Conservation (phyloP, 2,113 vertebrate species). For the zebrafish (Danio rerio) region DNA sequence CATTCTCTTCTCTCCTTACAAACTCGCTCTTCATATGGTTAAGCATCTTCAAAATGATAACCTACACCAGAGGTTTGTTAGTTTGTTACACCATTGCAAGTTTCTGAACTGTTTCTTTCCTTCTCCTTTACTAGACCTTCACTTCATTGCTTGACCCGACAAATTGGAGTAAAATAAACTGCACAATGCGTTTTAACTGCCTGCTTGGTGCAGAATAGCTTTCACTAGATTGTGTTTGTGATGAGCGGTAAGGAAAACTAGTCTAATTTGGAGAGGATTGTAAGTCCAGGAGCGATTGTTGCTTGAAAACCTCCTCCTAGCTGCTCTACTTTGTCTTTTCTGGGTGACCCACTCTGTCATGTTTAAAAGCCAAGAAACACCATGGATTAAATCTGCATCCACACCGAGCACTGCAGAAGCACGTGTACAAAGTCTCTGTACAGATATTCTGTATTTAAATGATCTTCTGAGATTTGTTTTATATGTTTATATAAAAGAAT, state of each 20-base stretch:
- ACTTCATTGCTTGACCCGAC: not conserved
- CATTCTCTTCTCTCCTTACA: constrained; percentile 1
- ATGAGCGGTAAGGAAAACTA: not conserved
- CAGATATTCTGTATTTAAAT: constrained; percentile 62
- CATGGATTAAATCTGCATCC: constrained; percentile 28
- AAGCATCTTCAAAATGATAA: constrained; percentile 3
- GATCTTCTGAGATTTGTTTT: constrained; percentile 65
- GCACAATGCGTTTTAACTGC: constrained; percentile 1
- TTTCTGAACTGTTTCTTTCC: not conserved
- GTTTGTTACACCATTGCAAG: not conserved
- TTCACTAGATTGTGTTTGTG: not conserved
- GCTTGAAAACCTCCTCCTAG: constrained; percentile 25
- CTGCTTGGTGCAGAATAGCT: constrained; percentile 9
- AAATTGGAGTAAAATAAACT: not conserved
- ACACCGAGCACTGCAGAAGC: constrained; percentile 47
- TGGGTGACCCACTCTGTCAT: constrained; percentile 38
- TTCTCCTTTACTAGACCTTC: not conserved
- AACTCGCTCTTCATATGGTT: not conserved
- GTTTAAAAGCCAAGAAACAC: constrained; percentile 27
- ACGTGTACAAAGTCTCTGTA: constrained; percentile 59
- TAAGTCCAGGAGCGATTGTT: not conserved
- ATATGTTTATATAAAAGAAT: constrained; percentile 71
- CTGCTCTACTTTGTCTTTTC: constrained; percentile 39
- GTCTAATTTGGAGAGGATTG: not conserved
- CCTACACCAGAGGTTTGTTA: not conserved